Percentiles rank a stretch among this genome's conserved stretches.
Conservation (phyloP, 1,140 invertebrate species). For the Coptotermes formosanus region DNA sequence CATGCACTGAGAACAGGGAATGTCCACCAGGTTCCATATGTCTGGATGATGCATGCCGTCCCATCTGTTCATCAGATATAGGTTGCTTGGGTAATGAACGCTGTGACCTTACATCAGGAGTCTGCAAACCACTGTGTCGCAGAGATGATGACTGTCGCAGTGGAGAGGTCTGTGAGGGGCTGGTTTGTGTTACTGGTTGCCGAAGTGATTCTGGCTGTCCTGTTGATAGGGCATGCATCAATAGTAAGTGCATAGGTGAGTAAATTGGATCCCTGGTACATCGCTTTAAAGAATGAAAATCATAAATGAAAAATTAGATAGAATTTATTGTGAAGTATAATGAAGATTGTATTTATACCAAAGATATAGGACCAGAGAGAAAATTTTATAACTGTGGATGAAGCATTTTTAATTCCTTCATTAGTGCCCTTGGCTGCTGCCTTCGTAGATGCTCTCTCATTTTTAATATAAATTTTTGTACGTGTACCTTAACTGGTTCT, state of each 20-base stretch:
- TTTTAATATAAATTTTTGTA: too few relatives aligned
- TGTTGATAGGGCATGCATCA: conserved; percentile 64
- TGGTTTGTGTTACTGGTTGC: conserved; percentile 77
- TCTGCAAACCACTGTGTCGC: conserved; percentile 71
- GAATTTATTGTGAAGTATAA: conserved; percentile 27
- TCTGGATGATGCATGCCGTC: conserved; percentile 66
- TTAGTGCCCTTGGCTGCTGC: too few relatives aligned
- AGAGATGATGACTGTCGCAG: conserved; percentile 76
- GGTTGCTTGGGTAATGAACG: conserved; percentile 81
- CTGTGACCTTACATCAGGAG: conserved; percentile 53
- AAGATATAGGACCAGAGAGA: background rate
- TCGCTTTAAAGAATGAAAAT: conserved; percentile 20
- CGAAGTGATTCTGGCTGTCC: conserved; percentile 76
- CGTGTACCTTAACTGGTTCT: too few relatives aligned
- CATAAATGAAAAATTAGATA: conserved; percentile 15
- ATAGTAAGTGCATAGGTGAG: conserved; percentile 66
- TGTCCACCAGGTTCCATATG: conserved; percentile 69
- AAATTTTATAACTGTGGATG: too few relatives aligned
- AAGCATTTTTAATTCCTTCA: too few relatives aligned
- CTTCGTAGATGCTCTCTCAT: too few relatives aligned
- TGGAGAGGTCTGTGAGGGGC: conserved; percentile 79
- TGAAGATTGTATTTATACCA: background rate
- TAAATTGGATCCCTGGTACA: conserved; percentile 19
- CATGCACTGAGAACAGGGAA: conserved; percentile 70
- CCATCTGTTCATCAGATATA: conserved; percentile 69